A percentile compares a stretch with the other conserved stretches of the same genome.
These are phyloP conservation scores for Pantherophis alleghaniensis DNA, from an alignment of 2,797 vertebrate genomes.

Conservation along the genomic window DNA sequence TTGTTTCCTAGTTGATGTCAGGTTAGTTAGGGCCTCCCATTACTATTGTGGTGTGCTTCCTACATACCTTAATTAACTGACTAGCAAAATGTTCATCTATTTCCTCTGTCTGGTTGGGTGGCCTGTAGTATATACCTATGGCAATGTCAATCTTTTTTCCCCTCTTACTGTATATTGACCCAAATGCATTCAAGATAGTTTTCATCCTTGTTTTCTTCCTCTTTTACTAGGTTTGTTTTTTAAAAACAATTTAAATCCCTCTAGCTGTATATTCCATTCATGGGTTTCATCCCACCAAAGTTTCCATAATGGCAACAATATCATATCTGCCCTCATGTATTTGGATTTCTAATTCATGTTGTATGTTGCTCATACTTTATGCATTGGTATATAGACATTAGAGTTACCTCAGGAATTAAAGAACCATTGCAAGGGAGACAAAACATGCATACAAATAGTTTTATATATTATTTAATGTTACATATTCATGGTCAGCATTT, in stretches of 20 bases:
- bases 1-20: not conserved
- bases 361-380: not conserved
- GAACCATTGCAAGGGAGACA: not conserved
- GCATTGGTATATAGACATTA: not conserved
- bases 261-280: not conserved
- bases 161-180: not conserved
- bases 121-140: not conserved
- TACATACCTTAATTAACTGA: not conserved
- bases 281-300: not conserved
- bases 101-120: not conserved
- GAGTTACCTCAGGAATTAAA: not conserved
- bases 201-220: not conserved
- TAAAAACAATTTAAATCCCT: not conserved
- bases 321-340: not conserved
- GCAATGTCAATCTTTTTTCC: not conserved
- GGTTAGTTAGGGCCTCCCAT: not conserved
- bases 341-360: not conserved
- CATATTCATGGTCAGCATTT: not conserved
- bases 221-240: not conserved
- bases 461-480: not conserved
- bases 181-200: not conserved
- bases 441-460: not conserved
- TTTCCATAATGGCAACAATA: not conserved
- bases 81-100: not conserved
- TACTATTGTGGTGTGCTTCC: not conserved